These are phyloP conservation scores for Arbacia lixula DNA, from an alignment of 53 echinoderm and acorn worm genomes.

Conservation along the genomic window DNA sequence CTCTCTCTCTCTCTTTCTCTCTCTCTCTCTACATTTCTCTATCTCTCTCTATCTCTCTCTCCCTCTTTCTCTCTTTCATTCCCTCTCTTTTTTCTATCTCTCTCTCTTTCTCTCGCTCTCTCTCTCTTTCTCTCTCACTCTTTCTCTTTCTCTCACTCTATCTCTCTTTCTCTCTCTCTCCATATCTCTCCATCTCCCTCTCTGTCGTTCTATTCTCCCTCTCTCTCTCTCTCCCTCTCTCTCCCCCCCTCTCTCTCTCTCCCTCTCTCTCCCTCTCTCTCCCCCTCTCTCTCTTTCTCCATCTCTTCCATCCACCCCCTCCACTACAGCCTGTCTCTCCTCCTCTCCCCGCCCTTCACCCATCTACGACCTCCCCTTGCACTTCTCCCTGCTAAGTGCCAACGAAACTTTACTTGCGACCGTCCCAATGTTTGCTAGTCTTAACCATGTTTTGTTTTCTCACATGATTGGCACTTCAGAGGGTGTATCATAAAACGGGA, in stretches of 20 bases:
- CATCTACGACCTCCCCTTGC: background rate
- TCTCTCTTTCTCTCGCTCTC: background rate
- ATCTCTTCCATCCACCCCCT: background rate
- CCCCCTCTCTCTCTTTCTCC: no score
- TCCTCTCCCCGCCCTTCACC: background rate
- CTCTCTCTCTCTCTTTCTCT: background rate
- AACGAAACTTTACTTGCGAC: conserved; percentile 39
- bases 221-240: background rate
- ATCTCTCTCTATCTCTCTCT: background rate
- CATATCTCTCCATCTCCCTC: background rate
- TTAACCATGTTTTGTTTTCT: conserved; percentile 14
- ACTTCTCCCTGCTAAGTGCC: conserved; percentile 34
- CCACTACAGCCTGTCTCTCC: background rate
- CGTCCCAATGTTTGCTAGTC: conserved; percentile 31
- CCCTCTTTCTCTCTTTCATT: background rate
- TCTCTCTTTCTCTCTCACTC: background rate
- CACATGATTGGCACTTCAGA: conserved; percentile 2
- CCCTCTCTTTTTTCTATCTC: background rate
- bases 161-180: background rate
- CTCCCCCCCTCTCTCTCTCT: background rate
- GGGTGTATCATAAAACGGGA: no score
- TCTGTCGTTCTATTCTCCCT: no score
- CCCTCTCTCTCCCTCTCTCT: background rate
- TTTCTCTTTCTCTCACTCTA: background rate
- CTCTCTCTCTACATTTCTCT: background rate